Evolutionary conservation across 2,113 vertebrate species (phyloP).

Genomic region (Lasiurus cinereus): DNA sequence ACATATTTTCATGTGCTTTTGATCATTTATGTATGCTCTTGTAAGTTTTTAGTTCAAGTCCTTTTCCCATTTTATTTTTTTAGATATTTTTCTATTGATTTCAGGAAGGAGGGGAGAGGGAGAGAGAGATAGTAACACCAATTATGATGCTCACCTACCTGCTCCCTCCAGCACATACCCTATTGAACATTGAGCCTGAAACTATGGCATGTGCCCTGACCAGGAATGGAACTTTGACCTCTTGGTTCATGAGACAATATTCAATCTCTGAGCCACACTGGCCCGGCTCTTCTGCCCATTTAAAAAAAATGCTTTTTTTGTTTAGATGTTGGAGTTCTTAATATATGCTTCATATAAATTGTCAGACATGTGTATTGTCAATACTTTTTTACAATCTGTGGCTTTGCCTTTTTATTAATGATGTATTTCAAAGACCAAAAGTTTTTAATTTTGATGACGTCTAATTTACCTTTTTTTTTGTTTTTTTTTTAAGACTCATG

Average conservation of each 20-base stretch:
- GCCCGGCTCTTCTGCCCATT: background rate
- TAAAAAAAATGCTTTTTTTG: background rate
- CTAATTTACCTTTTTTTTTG: background rate
- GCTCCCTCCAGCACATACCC: too few species aligned
- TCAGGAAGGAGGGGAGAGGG: too few species aligned
- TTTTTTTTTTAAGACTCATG: slow-evolving; percentile 1
- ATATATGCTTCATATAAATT: slow-evolving; percentile 17
- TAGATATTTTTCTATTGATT: too few species aligned
- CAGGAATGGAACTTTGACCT: too few species aligned
- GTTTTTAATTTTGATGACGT: slow-evolving; percentile 28
- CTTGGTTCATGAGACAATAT: too few species aligned
- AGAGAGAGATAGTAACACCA: too few species aligned
- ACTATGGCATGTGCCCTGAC: too few species aligned
- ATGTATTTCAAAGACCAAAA: background rate
- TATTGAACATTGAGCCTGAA: too few species aligned
- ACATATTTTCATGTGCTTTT: background rate
- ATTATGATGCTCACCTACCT: too few species aligned
- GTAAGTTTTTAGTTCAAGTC: background rate
- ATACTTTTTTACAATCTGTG: background rate
- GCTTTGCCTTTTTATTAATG: slow-evolving; percentile 53
- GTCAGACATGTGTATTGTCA: background rate
- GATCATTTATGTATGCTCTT: background rate
- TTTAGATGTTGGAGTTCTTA: background rate
- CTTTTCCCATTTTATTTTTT: background rate
- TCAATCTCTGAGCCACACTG: too few species aligned